A percentile compares a stretch with the other conserved stretches of the same genome.
These are phyloP conservation scores for Heliconius cydno DNA, from an alignment of 2,888 invertebrate species.

Conservation along the genomic window DNA sequence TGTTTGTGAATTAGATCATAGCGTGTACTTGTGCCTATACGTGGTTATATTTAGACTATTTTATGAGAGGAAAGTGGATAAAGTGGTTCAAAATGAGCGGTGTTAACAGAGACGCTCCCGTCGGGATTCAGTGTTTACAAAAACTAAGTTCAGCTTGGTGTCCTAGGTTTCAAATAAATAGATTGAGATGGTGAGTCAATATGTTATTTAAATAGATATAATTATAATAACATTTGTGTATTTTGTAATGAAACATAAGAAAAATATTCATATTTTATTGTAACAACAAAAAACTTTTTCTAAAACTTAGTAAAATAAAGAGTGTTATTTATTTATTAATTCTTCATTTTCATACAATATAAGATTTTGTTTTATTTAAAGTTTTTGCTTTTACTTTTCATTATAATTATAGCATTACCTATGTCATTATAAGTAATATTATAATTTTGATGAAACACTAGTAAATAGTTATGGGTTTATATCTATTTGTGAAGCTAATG, in stretches of 20 bases:
- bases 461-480: not conserved
- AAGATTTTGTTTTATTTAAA: not conserved
- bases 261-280: not conserved
- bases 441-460: no score
- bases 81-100: conserved; percentile 80
- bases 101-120: conserved; percentile 83
- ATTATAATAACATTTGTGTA: not conserved
- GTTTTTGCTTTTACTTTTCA: not conserved
- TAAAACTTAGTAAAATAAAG: no score
- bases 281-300: not conserved
- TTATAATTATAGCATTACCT: not conserved
- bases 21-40: conserved; percentile 54
- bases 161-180: conserved; percentile 85
- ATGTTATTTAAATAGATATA: not conserved
- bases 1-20: conserved; percentile 52
- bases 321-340: not conserved
- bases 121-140: conserved; percentile 85
- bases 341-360: not conserved
- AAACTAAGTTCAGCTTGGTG: conserved; percentile 81
- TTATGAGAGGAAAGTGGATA: conserved; percentile 55
- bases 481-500: no score
- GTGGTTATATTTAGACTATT: conserved; percentile 48
- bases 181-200: conserved; percentile 85
- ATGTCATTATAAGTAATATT: not conserved
- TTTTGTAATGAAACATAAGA: conserved; percentile 2